Percentiles rank a stretch among this genome's conserved stretches.
Evolutionary conservation across 2,113 vertebrate species (phyloP).

Genomic region (Beaufortia kweichowensis): DNA sequence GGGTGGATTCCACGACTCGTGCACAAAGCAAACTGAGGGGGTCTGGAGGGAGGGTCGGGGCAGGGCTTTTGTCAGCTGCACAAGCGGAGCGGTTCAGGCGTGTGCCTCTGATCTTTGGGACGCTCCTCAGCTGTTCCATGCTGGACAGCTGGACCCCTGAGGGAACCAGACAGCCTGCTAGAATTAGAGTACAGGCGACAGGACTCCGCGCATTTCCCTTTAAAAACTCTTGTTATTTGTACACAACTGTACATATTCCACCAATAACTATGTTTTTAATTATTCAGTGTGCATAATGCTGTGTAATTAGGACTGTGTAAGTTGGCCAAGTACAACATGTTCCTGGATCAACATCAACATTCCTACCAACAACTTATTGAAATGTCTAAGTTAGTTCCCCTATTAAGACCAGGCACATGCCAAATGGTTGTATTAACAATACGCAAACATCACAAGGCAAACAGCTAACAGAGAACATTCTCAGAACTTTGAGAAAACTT

Average conservation of each 20-base stretch:
- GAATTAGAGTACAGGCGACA: slow-evolving; percentile 44
- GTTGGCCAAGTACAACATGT: neutral
- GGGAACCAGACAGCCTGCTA: slow-evolving; percentile 40
- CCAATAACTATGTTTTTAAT: neutral
- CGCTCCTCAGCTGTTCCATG: slow-evolving; percentile 56
- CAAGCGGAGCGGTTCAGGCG: slow-evolving; percentile 33
- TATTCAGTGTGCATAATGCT: neutral
- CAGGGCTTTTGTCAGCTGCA: slow-evolving; percentile 55
- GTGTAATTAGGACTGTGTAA: neutral
- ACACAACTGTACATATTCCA: neutral
- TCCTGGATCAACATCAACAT: neutral
- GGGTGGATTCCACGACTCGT: slow-evolving; percentile 39
- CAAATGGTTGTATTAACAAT: too few relatives aligned
- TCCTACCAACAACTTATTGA: neutral
- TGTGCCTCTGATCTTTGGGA: slow-evolving; percentile 57
- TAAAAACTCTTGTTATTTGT: slow-evolving; percentile 10
- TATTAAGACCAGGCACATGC: too few relatives aligned
- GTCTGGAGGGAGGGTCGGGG: neutral
- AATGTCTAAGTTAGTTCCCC: too few relatives aligned
- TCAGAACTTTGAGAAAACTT: too few relatives aligned
- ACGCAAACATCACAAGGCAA: too few relatives aligned
- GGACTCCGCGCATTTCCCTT: slow-evolving; percentile 1
- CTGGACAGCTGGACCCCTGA: slow-evolving; percentile 60
- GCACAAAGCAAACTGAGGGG: slow-evolving; percentile 24
- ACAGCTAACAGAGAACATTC: too few relatives aligned